Evolutionary conservation across 2,113 vertebrate species (phyloP).

Genomic region (Equus przewalskii): DNA sequence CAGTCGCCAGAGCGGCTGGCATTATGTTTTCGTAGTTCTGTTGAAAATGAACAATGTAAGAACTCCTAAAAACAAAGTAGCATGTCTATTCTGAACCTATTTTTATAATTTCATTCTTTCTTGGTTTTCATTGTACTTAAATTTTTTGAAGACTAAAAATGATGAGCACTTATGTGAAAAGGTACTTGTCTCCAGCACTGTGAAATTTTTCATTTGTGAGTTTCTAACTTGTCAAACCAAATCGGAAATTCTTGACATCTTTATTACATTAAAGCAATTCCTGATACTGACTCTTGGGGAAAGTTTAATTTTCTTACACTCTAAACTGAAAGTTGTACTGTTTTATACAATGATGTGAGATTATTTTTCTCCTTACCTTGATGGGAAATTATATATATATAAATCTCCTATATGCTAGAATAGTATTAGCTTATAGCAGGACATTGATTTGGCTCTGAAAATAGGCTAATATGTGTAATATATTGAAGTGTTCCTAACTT

Average conservation of each 20-base stretch:
- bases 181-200: not conserved
- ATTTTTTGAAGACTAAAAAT: constrained; percentile 16
- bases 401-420: not conserved
- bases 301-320: constrained; percentile 12
- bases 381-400: not conserved
- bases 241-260: constrained; percentile 53
- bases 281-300: not conserved
- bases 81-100: not conserved
- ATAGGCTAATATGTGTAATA: not conserved
- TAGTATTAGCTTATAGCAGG: not conserved
- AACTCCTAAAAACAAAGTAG: constrained; percentile 53
- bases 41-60: constrained; percentile 59
- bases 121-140: constrained; percentile 49
- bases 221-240: constrained; percentile 6
- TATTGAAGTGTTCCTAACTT: not conserved
- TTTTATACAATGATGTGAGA: not conserved
- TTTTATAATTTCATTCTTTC: constrained; percentile 59
- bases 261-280: constrained; percentile 36
- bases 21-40: constrained; percentile 60
- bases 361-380: not conserved
- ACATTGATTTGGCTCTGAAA: constrained; percentile 8
- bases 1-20: constrained; percentile 67
- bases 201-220: constrained; percentile 42
- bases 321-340: not conserved
- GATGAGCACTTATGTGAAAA: not conserved